phyloP scores from a whole-genome alignment of 2,113 vertebrate species.

The Chiloscyllium plagiosum region DNA sequence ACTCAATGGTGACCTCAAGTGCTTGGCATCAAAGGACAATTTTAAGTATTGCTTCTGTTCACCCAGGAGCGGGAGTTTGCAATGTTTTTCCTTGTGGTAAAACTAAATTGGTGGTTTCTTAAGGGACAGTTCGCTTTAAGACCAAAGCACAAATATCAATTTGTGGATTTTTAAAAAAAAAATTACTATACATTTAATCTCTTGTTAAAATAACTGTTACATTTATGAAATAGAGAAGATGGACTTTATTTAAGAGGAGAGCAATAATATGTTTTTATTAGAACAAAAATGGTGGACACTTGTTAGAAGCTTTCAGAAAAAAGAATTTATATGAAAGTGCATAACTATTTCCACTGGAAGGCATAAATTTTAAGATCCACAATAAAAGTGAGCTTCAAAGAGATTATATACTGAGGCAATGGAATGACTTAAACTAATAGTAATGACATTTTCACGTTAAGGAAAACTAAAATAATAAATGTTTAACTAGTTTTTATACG shows the following conservation, averaged over 20 bases:
- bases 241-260: background rate
- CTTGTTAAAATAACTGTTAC: background rate
- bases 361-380: background rate
- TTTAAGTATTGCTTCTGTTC: background rate
- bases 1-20: background rate
- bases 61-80: background rate
- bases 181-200: background rate
- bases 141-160: background rate
- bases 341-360: background rate
- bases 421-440: too few species aligned
- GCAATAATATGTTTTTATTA: background rate
- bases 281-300: background rate
- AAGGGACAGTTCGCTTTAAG: background rate
- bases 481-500: too few species aligned
- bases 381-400: background rate
- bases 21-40: background rate
- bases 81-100: background rate
- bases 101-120: background rate
- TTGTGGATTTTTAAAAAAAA: background rate
- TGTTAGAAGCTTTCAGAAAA: background rate
- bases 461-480: too few species aligned
- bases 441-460: too few species aligned
- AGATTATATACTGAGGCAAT: too few species aligned
- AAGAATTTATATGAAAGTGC: too few species aligned
- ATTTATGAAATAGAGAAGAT: background rate